A percentile compares a stretch with the other conserved stretches of the same genome.
Conservation (phyloP, 2,113 vertebrate species). For the Chaetura pelagica region DNA sequence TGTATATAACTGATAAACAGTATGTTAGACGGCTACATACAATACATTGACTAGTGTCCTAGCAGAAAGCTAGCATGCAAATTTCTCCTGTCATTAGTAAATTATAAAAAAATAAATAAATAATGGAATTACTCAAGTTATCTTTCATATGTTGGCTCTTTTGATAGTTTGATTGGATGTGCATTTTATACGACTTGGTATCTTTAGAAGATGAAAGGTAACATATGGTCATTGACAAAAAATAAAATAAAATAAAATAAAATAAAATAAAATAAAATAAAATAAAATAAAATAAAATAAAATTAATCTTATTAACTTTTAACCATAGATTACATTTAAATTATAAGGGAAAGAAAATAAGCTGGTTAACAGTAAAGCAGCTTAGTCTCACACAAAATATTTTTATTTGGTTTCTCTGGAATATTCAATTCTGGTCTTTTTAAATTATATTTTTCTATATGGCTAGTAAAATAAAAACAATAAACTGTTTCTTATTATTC, state of each 20-base stretch:
- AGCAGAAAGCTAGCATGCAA: neutral
- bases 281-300: neutral
- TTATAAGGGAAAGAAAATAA: neutral
- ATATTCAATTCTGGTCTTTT: neutral
- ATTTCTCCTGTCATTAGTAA: neutral
- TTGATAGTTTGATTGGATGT: neutral
- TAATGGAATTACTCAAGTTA: neutral
- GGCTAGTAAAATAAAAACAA: neutral
- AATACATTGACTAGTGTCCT: neutral
- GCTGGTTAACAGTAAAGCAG: neutral
- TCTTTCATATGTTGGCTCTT: neutral
- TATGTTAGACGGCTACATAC: neutral
- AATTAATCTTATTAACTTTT: neutral
- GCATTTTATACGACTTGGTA: neutral
- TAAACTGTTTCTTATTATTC: neutral
- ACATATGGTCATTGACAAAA: neutral
- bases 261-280: neutral
- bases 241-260: neutral
- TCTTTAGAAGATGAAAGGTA: neutral
- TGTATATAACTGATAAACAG: neutral
- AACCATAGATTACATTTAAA: neutral
- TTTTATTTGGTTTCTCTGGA: neutral
- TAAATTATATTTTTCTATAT: neutral
- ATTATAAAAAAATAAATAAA: neutral
- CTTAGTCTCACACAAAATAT: neutral